Percentiles rank a stretch among this genome's conserved stretches.
Conservation (phyloP, 2,113 vertebrate species). For the Ptilonorhynchus violaceus region DNA sequence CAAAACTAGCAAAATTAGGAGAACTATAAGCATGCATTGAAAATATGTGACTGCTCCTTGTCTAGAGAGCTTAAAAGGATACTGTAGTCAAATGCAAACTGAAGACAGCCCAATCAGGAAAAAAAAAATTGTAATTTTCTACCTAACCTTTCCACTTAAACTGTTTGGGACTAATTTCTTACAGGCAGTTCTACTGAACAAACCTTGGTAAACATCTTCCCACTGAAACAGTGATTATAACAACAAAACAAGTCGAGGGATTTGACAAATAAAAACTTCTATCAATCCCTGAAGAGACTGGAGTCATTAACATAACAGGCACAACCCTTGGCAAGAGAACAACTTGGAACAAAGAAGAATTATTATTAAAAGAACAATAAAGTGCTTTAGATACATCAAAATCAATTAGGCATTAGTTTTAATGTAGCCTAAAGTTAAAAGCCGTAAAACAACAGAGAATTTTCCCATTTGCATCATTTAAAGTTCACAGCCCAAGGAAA, state of each 20-base stretch:
- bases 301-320: not conserved
- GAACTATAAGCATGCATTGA: not conserved
- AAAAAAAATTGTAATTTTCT: not conserved
- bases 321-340: not conserved
- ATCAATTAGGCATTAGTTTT: not conserved
- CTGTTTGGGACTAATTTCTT: constrained; percentile 8
- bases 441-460: not conserved
- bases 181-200: constrained; percentile 1
- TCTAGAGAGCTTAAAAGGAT: not conserved
- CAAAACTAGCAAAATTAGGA: not conserved
- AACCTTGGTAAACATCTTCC: not conserved
- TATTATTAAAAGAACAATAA: constrained; percentile 32
- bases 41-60: not conserved
- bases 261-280: not conserved
- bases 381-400: not conserved
- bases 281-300: not conserved
- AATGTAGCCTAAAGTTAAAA: constrained; percentile 4
- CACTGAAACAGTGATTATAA: not conserved
- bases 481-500: not conserved
- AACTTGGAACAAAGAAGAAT: not conserved
- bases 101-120: not conserved
- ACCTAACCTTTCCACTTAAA: not conserved
- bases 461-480: not conserved
- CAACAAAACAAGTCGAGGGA: not conserved
- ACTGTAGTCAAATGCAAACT: not conserved